Base-by-base conservation (phyloP, 1,140 invertebrate genomes). In the Hypsibius dujardini region DNA sequence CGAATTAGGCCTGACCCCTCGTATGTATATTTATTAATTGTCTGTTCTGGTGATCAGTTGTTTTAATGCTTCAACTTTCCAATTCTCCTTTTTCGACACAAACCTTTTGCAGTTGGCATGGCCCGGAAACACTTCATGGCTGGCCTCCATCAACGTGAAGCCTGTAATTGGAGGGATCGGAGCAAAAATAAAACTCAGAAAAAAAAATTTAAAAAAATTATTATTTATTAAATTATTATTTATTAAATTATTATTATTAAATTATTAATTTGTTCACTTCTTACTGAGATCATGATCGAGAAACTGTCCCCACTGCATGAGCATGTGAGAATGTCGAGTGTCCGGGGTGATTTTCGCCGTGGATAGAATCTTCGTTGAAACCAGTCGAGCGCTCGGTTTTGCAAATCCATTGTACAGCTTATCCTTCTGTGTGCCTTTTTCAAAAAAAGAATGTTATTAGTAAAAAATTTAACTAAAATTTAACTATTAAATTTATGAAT, bases 241-340 rank as follows among this genome's bases (percentile, higher is more conserved):
- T n/a, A n/a, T n/a, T n/a, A n/a, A n/a, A n/a, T n/a, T n/a, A 28
- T 28, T 28, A 28, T 28, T 28, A 28, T 28, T 28, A n/a, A n/a
- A 3, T 72, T 12, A 47, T 46, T 2, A 71, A 72, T 46, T 47
- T 47, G 40, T 14, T 12, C 47, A 15, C 7, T 7, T 62, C 73
- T 73, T 71, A 79, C 77, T 88, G 47, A 99, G 80, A 78, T 98
- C 95, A 76, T 98, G 95, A 79, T 98, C 95, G 7, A 97, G 76
- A 81, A 96, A 98, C 79, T 98, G 95, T 1, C 95, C 95, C 95
- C 95, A 98, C 79, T 98, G 95, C 95, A 98, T 98, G 0, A 95
- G 84, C 94, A 98, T 97, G 75, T 95, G 92, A 0, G 90, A 91
- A 71, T 89, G 88, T 70, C 82, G 76, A 1, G 84, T 79, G 79